Evolutionary conservation across 1,140 invertebrate species (phyloP).

Genomic region (Melipona quadrifasciata): DNA sequence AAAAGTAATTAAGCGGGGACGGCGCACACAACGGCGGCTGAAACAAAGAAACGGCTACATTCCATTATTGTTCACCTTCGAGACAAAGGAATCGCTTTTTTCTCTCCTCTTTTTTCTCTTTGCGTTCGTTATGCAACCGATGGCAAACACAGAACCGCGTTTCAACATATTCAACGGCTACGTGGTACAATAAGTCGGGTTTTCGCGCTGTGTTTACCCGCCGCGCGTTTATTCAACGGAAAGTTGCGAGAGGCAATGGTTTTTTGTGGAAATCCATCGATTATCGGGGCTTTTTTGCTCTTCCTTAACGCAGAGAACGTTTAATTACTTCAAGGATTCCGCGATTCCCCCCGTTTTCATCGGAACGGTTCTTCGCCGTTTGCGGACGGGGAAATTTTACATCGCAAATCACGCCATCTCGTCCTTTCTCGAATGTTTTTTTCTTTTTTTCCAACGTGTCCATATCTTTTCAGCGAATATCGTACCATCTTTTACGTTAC

Average conservation of each 20-base stretch:
- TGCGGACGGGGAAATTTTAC: neutral
- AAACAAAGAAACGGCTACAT: slow-evolving; percentile 19
- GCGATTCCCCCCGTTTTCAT: neutral
- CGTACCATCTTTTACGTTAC: neutral
- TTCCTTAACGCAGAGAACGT: neutral
- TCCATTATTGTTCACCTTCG: slow-evolving; percentile 21
- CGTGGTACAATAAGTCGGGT: slow-evolving; percentile 29
- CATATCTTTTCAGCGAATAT: neutral
- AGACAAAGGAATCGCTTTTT: slow-evolving; percentile 25
- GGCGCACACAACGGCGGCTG: neutral
- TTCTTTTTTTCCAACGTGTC: neutral
- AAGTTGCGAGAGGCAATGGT: neutral
- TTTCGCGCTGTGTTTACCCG: slow-evolving; percentile 18
- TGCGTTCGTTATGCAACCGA: slow-evolving; percentile 15
- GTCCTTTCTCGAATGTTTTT: neutral
- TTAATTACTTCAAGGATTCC: slow-evolving; percentile 8
- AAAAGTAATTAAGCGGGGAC: slow-evolving; percentile 20
- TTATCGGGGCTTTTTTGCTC: neutral
- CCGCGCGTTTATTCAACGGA: neutral
- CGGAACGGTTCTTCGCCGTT: neutral
- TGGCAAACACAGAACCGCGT: neutral
- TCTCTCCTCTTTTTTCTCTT: too few relatives aligned
- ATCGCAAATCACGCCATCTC: neutral
- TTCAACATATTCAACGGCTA: slow-evolving; percentile 7
- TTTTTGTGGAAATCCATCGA: neutral